A percentile compares a stretch with the other conserved stretches of the same genome.
These are phyloP conservation scores for Drymonia ruficornis DNA, from an alignment of 2,888 invertebrate species.

Conservation along the genomic window DNA sequence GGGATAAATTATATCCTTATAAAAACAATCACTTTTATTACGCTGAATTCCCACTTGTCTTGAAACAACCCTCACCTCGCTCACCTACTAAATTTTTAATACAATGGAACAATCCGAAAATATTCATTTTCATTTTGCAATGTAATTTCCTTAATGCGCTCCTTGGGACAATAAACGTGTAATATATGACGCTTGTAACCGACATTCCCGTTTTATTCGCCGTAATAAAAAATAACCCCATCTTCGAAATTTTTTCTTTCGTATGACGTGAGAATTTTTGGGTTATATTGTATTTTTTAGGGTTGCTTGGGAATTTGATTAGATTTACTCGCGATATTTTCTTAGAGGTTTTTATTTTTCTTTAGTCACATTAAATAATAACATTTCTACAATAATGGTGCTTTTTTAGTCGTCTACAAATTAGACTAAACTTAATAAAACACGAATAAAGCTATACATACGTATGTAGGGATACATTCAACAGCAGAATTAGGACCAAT, in stretches of 20 bases:
- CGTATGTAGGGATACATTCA: no score
- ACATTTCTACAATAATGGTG: no score
- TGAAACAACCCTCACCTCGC: not conserved
- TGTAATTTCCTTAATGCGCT: constrained; percentile 36
- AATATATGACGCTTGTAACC: constrained; percentile 27
- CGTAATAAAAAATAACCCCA: constrained; percentile 41
- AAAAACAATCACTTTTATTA: no score
- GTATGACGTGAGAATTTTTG: constrained; percentile 25
- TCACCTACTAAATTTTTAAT: not conserved
- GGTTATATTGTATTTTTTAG: constrained; percentile 18
- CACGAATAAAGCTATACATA: no score
- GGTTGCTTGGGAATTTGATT: constrained; percentile 18
- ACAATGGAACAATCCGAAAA: not conserved
- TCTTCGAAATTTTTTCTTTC: constrained; percentile 12
- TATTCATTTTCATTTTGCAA: constrained; percentile 19
- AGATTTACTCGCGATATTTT: not conserved
- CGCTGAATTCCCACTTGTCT: no score
- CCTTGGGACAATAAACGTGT: constrained; percentile 32
- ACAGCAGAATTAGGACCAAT: no score
- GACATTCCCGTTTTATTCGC: constrained; percentile 33
- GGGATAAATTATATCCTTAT: no score
- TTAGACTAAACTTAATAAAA: no score
- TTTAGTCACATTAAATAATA: no score
- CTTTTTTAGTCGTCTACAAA: no score
- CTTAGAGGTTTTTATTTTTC: no score